Base-by-base conservation (phyloP, 2,888 invertebrate genomes). In the Luperina testacea region DNA sequence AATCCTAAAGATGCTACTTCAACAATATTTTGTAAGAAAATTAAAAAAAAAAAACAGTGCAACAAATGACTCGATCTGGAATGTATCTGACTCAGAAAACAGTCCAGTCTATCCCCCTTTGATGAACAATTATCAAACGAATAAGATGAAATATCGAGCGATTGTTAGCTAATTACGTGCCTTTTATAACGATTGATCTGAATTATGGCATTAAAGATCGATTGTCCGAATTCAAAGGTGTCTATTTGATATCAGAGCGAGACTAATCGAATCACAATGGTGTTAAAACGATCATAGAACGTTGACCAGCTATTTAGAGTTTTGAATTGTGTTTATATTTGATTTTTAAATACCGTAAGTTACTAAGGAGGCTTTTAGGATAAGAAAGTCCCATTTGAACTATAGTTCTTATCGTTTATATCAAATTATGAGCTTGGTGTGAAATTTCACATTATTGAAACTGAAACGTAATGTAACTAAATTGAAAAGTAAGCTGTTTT, bases 151-250 rank as follows among this genome's bases (percentile, higher is more conserved):
- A 87, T 86, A 78, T 83, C 59, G 76, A 82, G 75, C 80, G 82
- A 85, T 86, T 87, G 85, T 88, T 81, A 76, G 73, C 64, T 79
- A 85, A 78, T 82, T 81, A 81, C 61, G 88, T 87, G 84, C 77
- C 87, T 85, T 90, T 90, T 91, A 90, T 90, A 91, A 88, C 83
- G 87, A 88, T 91, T 89, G 89, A 89, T 78, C 72, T 87, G 81
- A 85, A 85, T 87, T 83, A 81, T 71, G 68, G 83, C 45, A 75
- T 86, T 87, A 81, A 84, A 81, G 83, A 83, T 90, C 92, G 90
- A 95, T 94, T 94, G 94, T 93, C 85, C 88, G 81, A 91, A 92
- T 90, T 93, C 91, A 89, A 92, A 92, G 87, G 89, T 89, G 88
- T 90, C 92, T 90, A 90, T 93, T 89, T 87, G 88, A 91, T 92